Conservation (phyloP, 2,888 invertebrate genomes). For the Tortrix viridana region DNA sequence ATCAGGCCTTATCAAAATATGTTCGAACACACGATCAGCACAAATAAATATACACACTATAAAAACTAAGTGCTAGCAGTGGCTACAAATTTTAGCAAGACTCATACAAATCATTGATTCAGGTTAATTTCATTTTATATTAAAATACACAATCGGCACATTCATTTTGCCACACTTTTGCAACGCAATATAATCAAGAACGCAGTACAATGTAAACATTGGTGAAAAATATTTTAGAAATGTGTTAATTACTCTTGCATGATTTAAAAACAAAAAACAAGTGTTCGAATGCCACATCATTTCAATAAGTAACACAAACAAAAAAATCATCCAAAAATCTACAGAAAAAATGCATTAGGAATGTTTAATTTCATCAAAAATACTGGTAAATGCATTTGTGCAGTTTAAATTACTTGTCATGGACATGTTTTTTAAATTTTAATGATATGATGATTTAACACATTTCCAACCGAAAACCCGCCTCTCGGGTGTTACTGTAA, state of each 20-base stretch:
- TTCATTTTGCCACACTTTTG: background rate
- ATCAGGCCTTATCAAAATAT: conserved; percentile 43
- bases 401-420: conserved; percentile 45
- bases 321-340: background rate
- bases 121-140: conserved; percentile 3
- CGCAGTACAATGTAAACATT: conserved; percentile 1
- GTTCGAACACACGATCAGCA: conserved; percentile 68
- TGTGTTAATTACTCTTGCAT: background rate
- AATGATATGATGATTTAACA: conserved; percentile 44
- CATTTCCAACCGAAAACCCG: too few relatives aligned
- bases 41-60: conserved; percentile 65
- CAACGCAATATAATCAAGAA: background rate
- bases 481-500: too few relatives aligned
- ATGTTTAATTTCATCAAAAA: conserved; percentile 32
- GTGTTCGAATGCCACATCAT: background rate
- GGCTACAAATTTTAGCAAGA: conserved; percentile 21
- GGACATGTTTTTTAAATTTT: conserved; percentile 41
- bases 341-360: conserved; percentile 30
- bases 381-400: conserved; percentile 28
- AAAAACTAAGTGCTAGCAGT: conserved; percentile 34
- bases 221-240: background rate
- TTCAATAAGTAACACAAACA: too few relatives aligned
- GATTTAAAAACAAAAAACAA: background rate
- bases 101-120: conserved; percentile 16
- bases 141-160: conserved; percentile 8